Conservation (phyloP, 2,113 vertebrate species). For the Sinocyclocheilus grahami region DNA sequence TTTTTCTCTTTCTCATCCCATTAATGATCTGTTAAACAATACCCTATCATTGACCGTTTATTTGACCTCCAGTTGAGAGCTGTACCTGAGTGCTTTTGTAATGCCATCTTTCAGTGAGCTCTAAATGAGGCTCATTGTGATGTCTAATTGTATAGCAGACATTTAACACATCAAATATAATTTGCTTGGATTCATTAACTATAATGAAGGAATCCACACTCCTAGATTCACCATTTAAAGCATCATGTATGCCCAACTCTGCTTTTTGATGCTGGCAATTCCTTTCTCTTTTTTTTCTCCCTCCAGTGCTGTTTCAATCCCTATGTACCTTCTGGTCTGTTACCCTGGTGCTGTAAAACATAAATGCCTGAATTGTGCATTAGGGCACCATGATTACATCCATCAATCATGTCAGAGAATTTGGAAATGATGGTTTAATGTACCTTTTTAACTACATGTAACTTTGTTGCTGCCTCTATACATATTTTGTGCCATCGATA, state of each 20-base stretch:
- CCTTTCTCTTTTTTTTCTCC: conserved; percentile 19
- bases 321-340: conserved; percentile 45
- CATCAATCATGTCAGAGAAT: conserved; percentile 75
- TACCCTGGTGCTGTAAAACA: conserved; percentile 56
- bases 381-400: conserved; percentile 55
- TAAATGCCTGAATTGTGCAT: conserved; percentile 57
- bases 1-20: conserved; percentile 59
- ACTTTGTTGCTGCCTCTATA: conserved; percentile 60
- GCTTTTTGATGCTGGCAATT: conserved; percentile 43
- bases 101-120: conserved; percentile 57
- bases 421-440: conserved; percentile 73
- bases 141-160: conserved; percentile 69
- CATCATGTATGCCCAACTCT: conserved; percentile 45
- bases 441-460: conserved; percentile 67
- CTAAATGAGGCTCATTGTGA: conserved; percentile 66
- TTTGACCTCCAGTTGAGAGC: conserved; percentile 64
- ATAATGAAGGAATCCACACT: conserved; percentile 57
- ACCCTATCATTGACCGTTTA: conserved; percentile 57
- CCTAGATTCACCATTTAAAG: conserved; percentile 45
- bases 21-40: conserved; percentile 56
- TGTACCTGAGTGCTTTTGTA: conserved; percentile 59
- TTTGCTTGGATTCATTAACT: conserved; percentile 67
- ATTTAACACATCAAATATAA: conserved; percentile 65
- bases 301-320: conserved; percentile 48
- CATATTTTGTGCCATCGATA: conserved; percentile 52